Evolutionary conservation across 2,888 invertebrate species (phyloP).

Genomic region (Nycteola revayana): DNA sequence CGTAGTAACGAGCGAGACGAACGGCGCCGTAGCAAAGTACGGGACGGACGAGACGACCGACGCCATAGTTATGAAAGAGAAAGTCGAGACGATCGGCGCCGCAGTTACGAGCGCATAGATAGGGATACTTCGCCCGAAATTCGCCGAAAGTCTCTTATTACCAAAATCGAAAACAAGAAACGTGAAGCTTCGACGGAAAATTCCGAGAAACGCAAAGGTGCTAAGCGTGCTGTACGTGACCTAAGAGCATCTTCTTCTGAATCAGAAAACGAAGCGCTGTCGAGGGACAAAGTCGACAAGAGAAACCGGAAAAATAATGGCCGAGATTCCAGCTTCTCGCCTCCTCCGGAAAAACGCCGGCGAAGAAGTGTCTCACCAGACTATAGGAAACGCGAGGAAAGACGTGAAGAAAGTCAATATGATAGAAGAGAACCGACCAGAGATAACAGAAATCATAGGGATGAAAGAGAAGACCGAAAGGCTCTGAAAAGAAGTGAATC

Average conservation of each 20-base stretch:
- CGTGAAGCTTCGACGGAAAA: constrained; percentile 48
- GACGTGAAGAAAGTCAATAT: constrained; percentile 28
- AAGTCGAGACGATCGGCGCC: no score
- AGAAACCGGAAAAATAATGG: constrained; percentile 43
- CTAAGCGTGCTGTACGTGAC: constrained; percentile 53
- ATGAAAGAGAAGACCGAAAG: constrained; percentile 42
- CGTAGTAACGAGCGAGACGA: no score
- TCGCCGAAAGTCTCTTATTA: constrained; percentile 57
- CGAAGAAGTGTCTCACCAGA: constrained; percentile 55
- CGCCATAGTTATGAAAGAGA: no score
- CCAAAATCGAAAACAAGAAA: constrained; percentile 57
- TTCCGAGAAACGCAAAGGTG: constrained; percentile 36
- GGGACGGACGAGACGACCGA: no score
- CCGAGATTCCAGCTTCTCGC: constrained; percentile 52
- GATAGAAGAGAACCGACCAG: constrained; percentile 36
- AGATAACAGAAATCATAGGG: constrained; percentile 35
- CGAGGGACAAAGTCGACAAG: constrained; percentile 41
- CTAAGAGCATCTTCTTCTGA: constrained; percentile 44
- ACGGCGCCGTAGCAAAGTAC: no score
- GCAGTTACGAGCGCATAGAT: constrained; percentile 41
- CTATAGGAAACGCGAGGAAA: constrained; percentile 30
- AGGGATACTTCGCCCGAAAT: constrained; percentile 51
- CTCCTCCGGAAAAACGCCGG: constrained; percentile 60
- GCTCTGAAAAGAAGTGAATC: constrained; percentile 34
- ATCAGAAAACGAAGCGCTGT: constrained; percentile 48